A percentile compares a stretch with the other conserved stretches of the same genome.
Conservation (phyloP, 2,113 vertebrate species). For the Choloepus hoffmanni region DNA sequence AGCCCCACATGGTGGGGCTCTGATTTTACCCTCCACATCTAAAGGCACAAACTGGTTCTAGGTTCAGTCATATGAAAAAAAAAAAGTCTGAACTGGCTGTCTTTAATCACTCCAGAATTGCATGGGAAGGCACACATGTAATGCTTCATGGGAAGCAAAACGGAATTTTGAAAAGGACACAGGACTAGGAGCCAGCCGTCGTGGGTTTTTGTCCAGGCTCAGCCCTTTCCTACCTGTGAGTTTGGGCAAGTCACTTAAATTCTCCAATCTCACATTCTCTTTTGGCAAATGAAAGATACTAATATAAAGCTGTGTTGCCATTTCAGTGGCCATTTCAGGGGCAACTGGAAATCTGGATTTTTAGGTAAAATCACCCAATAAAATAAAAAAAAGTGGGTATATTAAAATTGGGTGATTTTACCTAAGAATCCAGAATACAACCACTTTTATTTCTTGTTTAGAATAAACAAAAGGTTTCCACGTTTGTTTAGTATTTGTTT, state of each 20-base stretch:
- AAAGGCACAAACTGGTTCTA: constrained; percentile 47
- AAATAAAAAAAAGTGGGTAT: too few species aligned
- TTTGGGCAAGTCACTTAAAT: background rate
- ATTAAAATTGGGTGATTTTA: too few species aligned
- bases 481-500: background rate
- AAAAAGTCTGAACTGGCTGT: background rate
- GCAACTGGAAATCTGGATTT: background rate
- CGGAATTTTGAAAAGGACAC: background rate
- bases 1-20: background rate
- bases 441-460: constrained; percentile 39
- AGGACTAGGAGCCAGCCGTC: background rate
- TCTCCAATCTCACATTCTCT: background rate
- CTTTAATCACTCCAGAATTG: background rate
- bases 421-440: background rate
- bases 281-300: background rate
- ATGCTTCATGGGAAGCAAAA: background rate
- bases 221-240: background rate
- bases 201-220: background rate
- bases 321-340: constrained; percentile 21
- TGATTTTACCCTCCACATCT: background rate
- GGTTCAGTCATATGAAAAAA: background rate
- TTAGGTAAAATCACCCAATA: constrained; percentile 1
- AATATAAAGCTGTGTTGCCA: background rate
- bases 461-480: too few species aligned
- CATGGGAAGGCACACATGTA: background rate